A percentile compares a stretch with the other conserved stretches of the same genome.
Evolutionary conservation across 1,140 invertebrate species (phyloP).

Genomic region (Dendrolimus kikuchii): DNA sequence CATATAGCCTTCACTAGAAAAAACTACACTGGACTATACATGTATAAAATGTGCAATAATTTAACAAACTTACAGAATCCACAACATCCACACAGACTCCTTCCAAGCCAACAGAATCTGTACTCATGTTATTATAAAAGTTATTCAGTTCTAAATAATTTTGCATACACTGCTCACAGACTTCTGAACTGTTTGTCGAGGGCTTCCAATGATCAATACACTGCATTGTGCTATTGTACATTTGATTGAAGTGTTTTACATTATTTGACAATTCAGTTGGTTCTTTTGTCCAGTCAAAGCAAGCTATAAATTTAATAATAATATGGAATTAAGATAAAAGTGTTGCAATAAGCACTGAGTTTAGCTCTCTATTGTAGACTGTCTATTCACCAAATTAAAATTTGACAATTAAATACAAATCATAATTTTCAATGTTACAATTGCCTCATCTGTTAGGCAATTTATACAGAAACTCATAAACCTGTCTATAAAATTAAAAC

Average conservation of each 20-base stretch:
- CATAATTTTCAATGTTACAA: no score
- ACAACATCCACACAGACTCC: conserved; percentile 75
- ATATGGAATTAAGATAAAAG: not conserved
- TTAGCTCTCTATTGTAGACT: no score
- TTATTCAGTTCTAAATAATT: conserved; percentile 67
- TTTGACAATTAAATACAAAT: no score
- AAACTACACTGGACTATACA: no score
- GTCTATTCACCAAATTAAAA: no score
- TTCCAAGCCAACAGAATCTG: conserved; percentile 69
- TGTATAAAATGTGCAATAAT: no score
- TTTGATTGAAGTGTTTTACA: conserved; percentile 61
- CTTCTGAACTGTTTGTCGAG: conserved; percentile 40
- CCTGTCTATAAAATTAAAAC: no score
- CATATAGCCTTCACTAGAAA: no score
- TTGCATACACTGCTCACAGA: conserved; percentile 70
- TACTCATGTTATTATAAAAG: conserved; percentile 71
- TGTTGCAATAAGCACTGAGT: not conserved
- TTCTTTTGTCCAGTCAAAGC: conserved; percentile 62
- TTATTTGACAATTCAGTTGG: conserved; percentile 58
- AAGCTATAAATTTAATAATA: conserved; percentile 55
- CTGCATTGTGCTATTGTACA: conserved; percentile 56
- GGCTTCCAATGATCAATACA: conserved; percentile 58
- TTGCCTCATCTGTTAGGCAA: no score
- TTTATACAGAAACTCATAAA: no score
- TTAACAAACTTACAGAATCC: conserved; percentile 64